A percentile compares a stretch with the other conserved stretches of the same genome.
phyloP scores from a whole-genome alignment of 2,113 vertebrate species.

The Syngnathus typhle region DNA sequence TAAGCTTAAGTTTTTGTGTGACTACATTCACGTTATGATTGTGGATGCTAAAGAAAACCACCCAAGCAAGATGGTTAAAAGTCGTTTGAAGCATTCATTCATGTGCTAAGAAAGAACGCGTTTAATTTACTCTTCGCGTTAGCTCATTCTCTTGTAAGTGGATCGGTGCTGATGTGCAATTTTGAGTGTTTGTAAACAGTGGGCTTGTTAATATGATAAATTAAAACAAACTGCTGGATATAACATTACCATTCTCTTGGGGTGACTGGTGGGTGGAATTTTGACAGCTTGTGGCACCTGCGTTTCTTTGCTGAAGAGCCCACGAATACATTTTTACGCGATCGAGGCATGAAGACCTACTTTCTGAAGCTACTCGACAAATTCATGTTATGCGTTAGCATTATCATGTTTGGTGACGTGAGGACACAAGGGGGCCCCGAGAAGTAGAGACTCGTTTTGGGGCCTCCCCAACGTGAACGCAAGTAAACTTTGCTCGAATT shows the following conservation, averaged over 20 bases:
- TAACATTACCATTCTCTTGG: conserved; percentile 20
- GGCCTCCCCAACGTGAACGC: background rate
- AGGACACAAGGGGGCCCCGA: conserved; percentile 23
- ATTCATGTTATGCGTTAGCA: conserved; percentile 33
- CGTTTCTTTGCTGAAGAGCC: background rate
- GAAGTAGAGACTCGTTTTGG: background rate
- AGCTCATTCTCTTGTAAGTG: no score
- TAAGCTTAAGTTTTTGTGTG: conserved; percentile 12
- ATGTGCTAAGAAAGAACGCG: conserved; percentile 9
- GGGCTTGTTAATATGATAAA: conserved; percentile 1
- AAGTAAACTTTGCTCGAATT: background rate
- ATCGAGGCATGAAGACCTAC: background rate
- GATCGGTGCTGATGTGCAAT: background rate
- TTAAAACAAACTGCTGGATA: conserved; percentile 29
- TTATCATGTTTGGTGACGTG: conserved; percentile 26
- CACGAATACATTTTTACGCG: background rate
- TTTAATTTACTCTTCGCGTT: background rate
- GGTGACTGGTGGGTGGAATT: background rate
- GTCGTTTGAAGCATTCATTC: conserved; percentile 41
- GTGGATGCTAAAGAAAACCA: background rate
- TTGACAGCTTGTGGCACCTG: conserved; percentile 6
- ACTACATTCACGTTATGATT: background rate
- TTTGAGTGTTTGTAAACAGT: conserved; percentile 54
- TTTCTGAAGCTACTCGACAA: background rate
- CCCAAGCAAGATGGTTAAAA: background rate